Percentiles rank a stretch among this genome's conserved stretches.
phyloP scores from a whole-genome alignment of 2,113 vertebrate genomes.

The Gulo gulo region DNA sequence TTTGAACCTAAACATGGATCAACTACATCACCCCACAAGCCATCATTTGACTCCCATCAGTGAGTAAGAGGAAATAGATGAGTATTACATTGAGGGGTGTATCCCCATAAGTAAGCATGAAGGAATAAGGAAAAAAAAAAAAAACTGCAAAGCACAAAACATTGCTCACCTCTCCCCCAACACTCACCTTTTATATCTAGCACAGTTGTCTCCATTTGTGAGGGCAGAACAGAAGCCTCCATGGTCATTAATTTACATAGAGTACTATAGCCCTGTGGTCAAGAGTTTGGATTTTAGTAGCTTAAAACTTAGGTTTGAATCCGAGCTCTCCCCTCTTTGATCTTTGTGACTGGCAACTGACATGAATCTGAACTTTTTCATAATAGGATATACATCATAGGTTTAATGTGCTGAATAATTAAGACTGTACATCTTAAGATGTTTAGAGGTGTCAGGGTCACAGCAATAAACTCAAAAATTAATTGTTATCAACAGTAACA shows the following conservation, averaged over 20 bases:
- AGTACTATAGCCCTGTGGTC: fast-evolving
- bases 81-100: background rate
- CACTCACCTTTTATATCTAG: background rate
- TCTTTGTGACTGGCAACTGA: background rate
- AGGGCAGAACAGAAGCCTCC: background rate
- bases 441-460: background rate
- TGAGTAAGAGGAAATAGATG: background rate
- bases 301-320: background rate
- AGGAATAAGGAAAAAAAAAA: background rate
- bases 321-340: background rate
- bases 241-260: background rate
- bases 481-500: background rate
- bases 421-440: background rate
- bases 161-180: background rate
- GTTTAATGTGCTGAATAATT: background rate
- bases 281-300: background rate
- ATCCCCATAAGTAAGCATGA: background rate
- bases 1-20: background rate
- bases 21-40: background rate
- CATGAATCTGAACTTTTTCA: background rate
- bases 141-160: background rate
- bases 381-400: background rate
- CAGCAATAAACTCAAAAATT: background rate
- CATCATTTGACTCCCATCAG: background rate
- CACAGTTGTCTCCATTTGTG: background rate